phyloP scores from a whole-genome alignment of 2,888 invertebrate species.

The Polylopha cassiicola region DNA sequence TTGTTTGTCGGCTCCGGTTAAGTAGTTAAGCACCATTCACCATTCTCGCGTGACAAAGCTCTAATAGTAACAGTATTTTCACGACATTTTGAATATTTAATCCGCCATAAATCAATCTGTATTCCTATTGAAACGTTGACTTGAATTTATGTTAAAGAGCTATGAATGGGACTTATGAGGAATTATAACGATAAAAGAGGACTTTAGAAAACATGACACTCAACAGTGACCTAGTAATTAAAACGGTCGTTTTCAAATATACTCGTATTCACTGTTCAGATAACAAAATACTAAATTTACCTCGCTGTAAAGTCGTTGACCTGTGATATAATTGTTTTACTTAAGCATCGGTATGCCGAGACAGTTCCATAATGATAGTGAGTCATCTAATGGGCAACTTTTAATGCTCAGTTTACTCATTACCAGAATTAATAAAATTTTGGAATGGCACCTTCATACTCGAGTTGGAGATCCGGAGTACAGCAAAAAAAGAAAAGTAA shows the following conservation, averaged over 20 bases:
- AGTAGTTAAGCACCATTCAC: slow-evolving; percentile 6
- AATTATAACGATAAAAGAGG: too few relatives aligned
- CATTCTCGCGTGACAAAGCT: slow-evolving; percentile 13
- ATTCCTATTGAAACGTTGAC: slow-evolving; percentile 5
- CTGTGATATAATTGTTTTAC: slow-evolving; percentile 11
- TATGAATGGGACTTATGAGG: too few relatives aligned
- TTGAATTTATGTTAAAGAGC: slow-evolving; percentile 6
- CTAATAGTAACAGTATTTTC: slow-evolving; percentile 12
- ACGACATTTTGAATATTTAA: slow-evolving; percentile 15
- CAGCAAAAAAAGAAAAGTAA: not conserved
- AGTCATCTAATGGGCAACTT: slow-evolving; percentile 8
- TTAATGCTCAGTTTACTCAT: slow-evolving; percentile 5
- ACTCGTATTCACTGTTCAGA: too few relatives aligned
- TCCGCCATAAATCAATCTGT: slow-evolving; percentile 18
- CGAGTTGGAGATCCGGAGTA: not conserved
- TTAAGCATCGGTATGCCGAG: slow-evolving; percentile 3
- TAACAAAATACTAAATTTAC: too few relatives aligned
- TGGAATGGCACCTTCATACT: not conserved
- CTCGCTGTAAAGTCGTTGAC: slow-evolving; percentile 5
- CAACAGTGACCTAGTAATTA: too few relatives aligned
- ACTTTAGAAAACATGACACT: too few relatives aligned
- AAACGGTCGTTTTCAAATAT: too few relatives aligned
- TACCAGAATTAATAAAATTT: slow-evolving; percentile 1
- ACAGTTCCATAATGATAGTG: slow-evolving; percentile 9
- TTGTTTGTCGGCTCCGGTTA: too few relatives aligned